A percentile compares a stretch with the other conserved stretches of the same genome.
These are phyloP conservation scores for Zapornia atra DNA, from an alignment of 2,113 vertebrate species.

Conservation along the genomic window DNA sequence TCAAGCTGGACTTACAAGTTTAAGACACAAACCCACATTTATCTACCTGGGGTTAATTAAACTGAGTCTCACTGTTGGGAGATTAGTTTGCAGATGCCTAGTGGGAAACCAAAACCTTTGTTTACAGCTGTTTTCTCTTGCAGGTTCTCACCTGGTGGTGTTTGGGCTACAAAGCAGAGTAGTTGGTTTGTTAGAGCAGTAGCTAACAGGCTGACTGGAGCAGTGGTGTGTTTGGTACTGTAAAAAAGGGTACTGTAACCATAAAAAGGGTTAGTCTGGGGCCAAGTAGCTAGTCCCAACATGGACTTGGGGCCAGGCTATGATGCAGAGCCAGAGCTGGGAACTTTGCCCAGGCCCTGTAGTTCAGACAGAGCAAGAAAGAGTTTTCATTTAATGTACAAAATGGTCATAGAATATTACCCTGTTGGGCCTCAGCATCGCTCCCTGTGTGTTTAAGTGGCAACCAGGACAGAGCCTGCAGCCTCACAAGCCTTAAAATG, in stretches of 20 bases:
- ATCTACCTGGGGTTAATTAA: neutral
- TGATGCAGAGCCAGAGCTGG: conserved; percentile 48
- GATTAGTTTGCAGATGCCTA: neutral
- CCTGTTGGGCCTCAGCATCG: neutral
- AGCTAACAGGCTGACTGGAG: neutral
- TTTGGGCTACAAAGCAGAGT: neutral
- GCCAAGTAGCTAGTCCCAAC: conserved; percentile 10
- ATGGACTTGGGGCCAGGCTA: conserved; percentile 40
- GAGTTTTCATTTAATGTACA: neutral
- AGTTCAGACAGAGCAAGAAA: conserved; percentile 1
- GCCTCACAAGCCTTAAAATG: neutral
- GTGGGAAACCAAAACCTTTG: neutral
- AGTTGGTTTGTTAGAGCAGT: neutral
- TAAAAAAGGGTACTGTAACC: too few relatives aligned
- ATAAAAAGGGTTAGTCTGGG: conserved; percentile 14
- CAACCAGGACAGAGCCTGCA: neutral
- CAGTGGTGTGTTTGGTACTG: neutral
- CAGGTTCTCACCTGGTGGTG: neutral
- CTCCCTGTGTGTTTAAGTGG: neutral
- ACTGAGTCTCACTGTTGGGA: neutral
- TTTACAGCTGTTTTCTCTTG: neutral
- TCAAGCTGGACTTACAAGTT: neutral
- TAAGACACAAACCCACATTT: neutral
- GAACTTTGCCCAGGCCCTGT: conserved; percentile 31
- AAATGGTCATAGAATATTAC: neutral